Percentiles rank a stretch among this genome's conserved stretches.
Evolutionary conservation across 2,888 invertebrate genomes (phyloP).

Genomic region (Cryptophagus acutangulus): DNA sequence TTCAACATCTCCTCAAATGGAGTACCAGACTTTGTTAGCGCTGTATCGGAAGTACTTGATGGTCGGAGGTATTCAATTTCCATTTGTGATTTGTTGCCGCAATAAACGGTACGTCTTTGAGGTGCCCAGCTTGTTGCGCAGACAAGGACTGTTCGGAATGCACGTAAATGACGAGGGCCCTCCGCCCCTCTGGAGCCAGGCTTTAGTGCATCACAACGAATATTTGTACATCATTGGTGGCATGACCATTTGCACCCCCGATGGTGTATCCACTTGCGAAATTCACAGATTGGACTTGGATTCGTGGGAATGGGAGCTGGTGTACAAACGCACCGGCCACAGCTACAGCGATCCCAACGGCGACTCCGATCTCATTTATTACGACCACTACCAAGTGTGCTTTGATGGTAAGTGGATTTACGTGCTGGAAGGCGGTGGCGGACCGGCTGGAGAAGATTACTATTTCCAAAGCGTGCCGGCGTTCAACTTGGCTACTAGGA

Average conservation of each 20-base stretch:
- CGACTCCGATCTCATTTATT: too few relatives aligned
- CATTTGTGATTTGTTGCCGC: constrained; percentile 80
- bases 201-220: constrained; percentile 64
- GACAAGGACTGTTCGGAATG: too few relatives aligned
- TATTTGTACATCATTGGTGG: constrained; percentile 85
- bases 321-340: constrained; percentile 66
- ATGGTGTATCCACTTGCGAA: constrained; percentile 89
- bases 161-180: constrained; percentile 68
- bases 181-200: constrained; percentile 83
- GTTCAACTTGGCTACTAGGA: constrained; percentile 64
- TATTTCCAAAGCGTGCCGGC: constrained; percentile 67
- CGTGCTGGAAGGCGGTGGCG: constrained; percentile 88
- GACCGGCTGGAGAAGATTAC: constrained; percentile 70
- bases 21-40: too few relatives aligned
- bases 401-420: constrained; percentile 70
- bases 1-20: constrained; percentile 78
- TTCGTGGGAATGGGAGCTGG: constrained; percentile 68
- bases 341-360: constrained; percentile 66
- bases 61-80: constrained; percentile 87
- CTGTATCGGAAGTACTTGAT: constrained; percentile 69
- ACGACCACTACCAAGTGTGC: constrained; percentile 86
- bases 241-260: constrained; percentile 81
- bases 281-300: constrained; percentile 75
- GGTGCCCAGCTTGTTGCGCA: too few relatives aligned
- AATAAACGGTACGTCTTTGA: constrained; percentile 72